Conservation (phyloP, 2,797 vertebrate genomes). For the Chelon labrosus region DNA sequence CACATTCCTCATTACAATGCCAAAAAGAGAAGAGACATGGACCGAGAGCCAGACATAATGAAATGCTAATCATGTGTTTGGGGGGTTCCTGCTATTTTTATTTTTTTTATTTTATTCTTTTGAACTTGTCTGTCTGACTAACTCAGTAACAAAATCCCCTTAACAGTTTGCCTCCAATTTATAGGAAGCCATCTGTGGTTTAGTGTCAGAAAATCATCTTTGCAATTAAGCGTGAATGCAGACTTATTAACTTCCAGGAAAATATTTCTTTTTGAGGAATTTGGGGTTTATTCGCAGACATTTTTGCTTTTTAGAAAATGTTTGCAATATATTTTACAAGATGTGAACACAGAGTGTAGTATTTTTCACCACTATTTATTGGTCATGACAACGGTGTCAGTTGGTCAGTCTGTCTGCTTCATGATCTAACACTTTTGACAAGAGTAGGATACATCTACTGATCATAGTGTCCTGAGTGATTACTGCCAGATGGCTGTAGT, state of each 20-base stretch:
- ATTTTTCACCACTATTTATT: constrained; percentile 19
- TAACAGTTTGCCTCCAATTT: constrained; percentile 46
- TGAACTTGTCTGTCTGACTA: constrained; percentile 56
- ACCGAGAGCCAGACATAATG: constrained; percentile 46
- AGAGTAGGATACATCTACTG: constrained; percentile 15
- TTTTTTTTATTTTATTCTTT: constrained; percentile 19
- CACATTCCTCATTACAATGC: constrained; percentile 51
- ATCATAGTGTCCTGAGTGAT: constrained; percentile 33
- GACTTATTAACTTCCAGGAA: constrained; percentile 8
- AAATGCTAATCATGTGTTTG: constrained; percentile 70
- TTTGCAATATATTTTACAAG: background rate
- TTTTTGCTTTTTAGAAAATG: background rate
- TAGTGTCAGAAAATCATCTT: constrained; percentile 41
- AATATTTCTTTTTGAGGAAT: constrained; percentile 10
- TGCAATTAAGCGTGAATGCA: constrained; percentile 15
- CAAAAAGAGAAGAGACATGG: constrained; percentile 51
- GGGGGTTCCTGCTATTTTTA: constrained; percentile 36
- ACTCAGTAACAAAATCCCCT: constrained; percentile 52
- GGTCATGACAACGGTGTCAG: background rate
- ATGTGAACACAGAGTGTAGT: background rate
- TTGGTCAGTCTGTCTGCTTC: constrained; percentile 21
- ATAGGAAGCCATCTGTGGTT: constrained; percentile 30
- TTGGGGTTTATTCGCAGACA: background rate
- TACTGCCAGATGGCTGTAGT: constrained; percentile 32
- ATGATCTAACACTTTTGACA: constrained; percentile 14